These are phyloP conservation scores for Lithophane semibrunnea DNA, from an alignment of 2,888 invertebrate species.

Conservation along the genomic window DNA sequence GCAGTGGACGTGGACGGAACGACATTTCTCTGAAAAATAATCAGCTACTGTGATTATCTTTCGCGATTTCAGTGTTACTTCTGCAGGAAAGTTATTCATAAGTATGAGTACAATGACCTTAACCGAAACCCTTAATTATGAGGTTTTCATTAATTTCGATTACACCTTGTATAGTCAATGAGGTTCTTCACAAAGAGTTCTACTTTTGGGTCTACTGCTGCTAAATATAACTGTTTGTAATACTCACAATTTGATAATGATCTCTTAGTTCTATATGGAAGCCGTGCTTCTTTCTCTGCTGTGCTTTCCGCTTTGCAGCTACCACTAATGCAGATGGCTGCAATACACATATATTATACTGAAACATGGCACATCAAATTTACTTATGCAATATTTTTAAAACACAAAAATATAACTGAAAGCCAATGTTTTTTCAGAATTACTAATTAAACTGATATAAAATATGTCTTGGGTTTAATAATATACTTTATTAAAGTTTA, in stretches of 20 bases:
- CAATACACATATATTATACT: slow-evolving; percentile 50
- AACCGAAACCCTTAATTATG: too few relatives aligned
- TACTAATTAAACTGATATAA: background rate
- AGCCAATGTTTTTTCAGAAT: background rate
- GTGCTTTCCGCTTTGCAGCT: slow-evolving; percentile 93
- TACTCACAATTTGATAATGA: slow-evolving; percentile 92
- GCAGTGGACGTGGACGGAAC: too few relatives aligned
- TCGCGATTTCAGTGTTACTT: too few relatives aligned
- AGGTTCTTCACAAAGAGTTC: background rate
- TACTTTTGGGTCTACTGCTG: background rate
- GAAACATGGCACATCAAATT: slow-evolving; percentile 32
- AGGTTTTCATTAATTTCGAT: too few relatives aligned
- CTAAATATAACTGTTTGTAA: background rate
- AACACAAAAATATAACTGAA: background rate
- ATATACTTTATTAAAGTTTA: background rate
- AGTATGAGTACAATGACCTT: too few relatives aligned
- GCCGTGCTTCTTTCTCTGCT: slow-evolving; percentile 89
- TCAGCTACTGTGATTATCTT: too few relatives aligned
- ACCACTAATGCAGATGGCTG: slow-evolving; percentile 90
- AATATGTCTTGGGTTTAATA: background rate
- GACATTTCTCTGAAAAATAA: too few relatives aligned
- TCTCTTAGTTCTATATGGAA: slow-evolving; percentile 90
- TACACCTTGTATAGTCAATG: background rate
- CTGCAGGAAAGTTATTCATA: too few relatives aligned
- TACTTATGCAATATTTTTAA: background rate